Conservation (phyloP, 2,888 invertebrate species). For the Coecobrya sp. region DNA sequence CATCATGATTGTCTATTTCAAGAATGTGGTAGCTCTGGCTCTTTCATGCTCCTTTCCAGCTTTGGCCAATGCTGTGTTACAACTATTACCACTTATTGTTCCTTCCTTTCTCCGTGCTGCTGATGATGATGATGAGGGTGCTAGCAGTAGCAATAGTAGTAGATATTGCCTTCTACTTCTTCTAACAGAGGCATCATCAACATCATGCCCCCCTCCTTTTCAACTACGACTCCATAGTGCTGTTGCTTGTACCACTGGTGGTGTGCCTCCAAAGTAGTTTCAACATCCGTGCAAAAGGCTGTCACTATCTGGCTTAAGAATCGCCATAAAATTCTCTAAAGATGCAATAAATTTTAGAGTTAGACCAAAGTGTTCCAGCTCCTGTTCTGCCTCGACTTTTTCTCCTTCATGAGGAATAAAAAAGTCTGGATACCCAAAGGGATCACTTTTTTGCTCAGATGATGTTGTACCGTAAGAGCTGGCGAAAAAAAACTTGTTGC, state of each 20-base stretch:
- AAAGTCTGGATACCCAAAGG: slow-evolving; percentile 45
- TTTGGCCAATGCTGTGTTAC: slow-evolving; percentile 44
- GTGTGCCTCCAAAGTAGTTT: slow-evolving; percentile 3
- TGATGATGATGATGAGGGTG: slow-evolving; percentile 30
- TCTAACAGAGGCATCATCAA: slow-evolving; percentile 9
- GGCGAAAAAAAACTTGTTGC: slow-evolving; percentile 72
- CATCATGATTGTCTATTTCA: slow-evolving; percentile 67
- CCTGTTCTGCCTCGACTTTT: slow-evolving; percentile 44
- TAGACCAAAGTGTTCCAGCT: slow-evolving; percentile 68
- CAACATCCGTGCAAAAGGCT: slow-evolving; percentile 61
- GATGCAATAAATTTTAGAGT: slow-evolving; percentile 80
- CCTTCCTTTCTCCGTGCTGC: slow-evolving; percentile 5
- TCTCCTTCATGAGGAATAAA: slow-evolving; percentile 62
- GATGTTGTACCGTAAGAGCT: slow-evolving; percentile 33
- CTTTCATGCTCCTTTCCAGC: slow-evolving; percentile 21
- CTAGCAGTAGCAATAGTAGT: background rate
- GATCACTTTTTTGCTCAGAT: slow-evolving; percentile 30
- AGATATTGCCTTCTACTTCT: slow-evolving; percentile 2
- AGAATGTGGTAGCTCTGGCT: slow-evolving; percentile 17
- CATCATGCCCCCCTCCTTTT: slow-evolving; percentile 48
- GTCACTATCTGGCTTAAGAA: slow-evolving; percentile 75
- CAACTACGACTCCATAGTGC: background rate
- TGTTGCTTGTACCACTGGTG: background rate
- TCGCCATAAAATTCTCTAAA: slow-evolving; percentile 81
- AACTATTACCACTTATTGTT: slow-evolving; percentile 45